Evolutionary conservation across 1,140 invertebrate genomes (phyloP).

Genomic region (Chelonus insularis): DNA sequence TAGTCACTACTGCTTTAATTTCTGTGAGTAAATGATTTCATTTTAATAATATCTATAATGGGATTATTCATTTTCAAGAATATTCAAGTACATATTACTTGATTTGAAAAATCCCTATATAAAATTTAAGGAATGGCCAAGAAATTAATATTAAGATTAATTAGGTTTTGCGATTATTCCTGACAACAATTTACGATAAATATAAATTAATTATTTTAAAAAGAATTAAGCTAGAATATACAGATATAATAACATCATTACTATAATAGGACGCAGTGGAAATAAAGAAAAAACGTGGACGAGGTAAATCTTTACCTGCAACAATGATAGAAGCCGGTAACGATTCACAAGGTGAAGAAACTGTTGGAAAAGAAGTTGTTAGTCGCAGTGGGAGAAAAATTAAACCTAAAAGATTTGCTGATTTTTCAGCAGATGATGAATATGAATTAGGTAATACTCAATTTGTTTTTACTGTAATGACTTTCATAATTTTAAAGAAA

Average conservation of each 20-base stretch:
- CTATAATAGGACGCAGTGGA: constrained; percentile 45
- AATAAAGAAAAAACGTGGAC: constrained; percentile 50
- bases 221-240: too few species aligned
- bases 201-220: too few species aligned
- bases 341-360: constrained; percentile 52
- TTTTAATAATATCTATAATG: constrained; percentile 19
- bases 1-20: constrained; percentile 24
- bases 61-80: constrained; percentile 3
- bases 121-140: constrained; percentile 52
- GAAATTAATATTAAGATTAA: constrained; percentile 53
- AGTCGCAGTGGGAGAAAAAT: constrained; percentile 77
- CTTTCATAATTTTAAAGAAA: too few species aligned
- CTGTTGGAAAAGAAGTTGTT: constrained; percentile 61
- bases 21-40: constrained; percentile 5
- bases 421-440: constrained; percentile 52
- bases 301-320: constrained; percentile 35
- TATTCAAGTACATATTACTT: constrained; percentile 9
- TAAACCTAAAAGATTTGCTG: constrained; percentile 67
- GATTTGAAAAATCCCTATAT: constrained; percentile 40
- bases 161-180: constrained; percentile 60
- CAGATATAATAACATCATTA: background rate
- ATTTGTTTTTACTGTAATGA: too few species aligned
- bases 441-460: constrained; percentile 36
- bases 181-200: constrained; percentile 41
- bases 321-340: constrained; percentile 40